Evolutionary conservation across 1,140 invertebrate genomes (phyloP).

Genomic region (Brachionus rubens): DNA sequence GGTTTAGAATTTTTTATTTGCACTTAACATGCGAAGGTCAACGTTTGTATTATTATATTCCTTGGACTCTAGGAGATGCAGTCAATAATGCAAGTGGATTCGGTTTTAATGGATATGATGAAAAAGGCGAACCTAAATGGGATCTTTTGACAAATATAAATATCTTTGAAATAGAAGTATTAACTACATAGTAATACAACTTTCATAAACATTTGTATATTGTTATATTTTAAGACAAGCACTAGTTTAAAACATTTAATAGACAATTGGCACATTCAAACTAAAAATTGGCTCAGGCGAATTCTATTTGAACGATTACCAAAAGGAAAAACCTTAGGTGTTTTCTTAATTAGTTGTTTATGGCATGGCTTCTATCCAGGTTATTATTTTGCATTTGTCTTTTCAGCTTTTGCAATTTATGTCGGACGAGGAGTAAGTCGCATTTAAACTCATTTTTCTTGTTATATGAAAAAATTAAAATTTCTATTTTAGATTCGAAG

Average conservation of each 20-base stretch:
- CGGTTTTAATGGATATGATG: slow-evolving; percentile 77
- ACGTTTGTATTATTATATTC: slow-evolving; percentile 90
- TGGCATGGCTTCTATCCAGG: slow-evolving; percentile 97
- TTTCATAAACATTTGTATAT: slow-evolving; percentile 65
- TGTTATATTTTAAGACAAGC: slow-evolving; percentile 63
- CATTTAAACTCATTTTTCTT: slow-evolving; percentile 51
- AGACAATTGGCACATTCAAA: slow-evolving; percentile 84
- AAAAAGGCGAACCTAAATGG: slow-evolving; percentile 70
- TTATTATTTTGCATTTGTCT: slow-evolving; percentile 90
- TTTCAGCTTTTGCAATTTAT: slow-evolving; percentile 68
- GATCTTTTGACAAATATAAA: slow-evolving; percentile 84
- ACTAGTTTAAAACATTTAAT: slow-evolving; percentile 63
- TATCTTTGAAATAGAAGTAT: slow-evolving; percentile 65
- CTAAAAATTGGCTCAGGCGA: slow-evolving; percentile 74
- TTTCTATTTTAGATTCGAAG: slow-evolving; percentile 63
- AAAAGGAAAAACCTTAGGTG: slow-evolving; percentile 64
- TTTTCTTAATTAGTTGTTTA: slow-evolving; percentile 81
- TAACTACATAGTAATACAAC: not conserved
- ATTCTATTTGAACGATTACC: slow-evolving; percentile 78
- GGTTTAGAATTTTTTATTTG: slow-evolving; percentile 28
- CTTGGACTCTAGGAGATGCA: slow-evolving; percentile 81
- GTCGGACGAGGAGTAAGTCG: slow-evolving; percentile 56
- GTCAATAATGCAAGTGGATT: slow-evolving; percentile 85
- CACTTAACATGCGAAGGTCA: slow-evolving; percentile 62
- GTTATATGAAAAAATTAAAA: slow-evolving; percentile 61